Conservation (phyloP, 2,113 vertebrate species). For the Bubalus kerabau region DNA sequence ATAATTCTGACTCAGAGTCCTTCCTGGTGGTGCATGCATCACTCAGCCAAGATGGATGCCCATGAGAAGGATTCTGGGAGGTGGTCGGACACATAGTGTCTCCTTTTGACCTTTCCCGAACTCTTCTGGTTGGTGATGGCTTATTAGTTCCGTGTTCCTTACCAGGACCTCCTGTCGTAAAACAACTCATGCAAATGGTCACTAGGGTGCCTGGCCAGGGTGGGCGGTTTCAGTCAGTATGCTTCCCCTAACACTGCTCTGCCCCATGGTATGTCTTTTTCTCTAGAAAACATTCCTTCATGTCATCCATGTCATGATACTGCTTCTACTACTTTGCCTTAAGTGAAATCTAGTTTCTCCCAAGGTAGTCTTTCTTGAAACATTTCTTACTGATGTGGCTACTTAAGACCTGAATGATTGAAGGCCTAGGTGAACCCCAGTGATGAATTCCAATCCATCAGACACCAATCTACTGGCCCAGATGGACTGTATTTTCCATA, state of each 20-base stretch:
- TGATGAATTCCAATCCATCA: background rate
- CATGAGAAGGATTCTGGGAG: background rate
- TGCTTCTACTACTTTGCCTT: background rate
- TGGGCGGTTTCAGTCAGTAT: accelerated
- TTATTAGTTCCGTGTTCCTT: background rate
- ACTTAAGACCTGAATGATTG: background rate
- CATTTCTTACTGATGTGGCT: background rate
- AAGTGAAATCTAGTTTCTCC: background rate
- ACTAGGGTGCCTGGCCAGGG: background rate
- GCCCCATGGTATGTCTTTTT: background rate
- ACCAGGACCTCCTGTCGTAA: background rate
- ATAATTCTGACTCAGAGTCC: background rate
- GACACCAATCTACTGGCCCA: too few relatives aligned
- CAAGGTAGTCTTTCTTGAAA: background rate
- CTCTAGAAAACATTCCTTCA: background rate
- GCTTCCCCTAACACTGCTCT: background rate
- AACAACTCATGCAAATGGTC: background rate
- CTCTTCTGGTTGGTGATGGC: background rate
- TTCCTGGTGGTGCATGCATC: background rate
- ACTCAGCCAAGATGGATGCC: background rate
- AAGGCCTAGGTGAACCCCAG: background rate
- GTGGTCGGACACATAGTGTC: background rate
- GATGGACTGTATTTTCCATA: background rate
- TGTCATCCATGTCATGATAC: background rate
- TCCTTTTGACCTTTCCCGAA: background rate